Conservation (phyloP, 2,888 invertebrate genomes). For the Ryuthela nishihirai region DNA sequence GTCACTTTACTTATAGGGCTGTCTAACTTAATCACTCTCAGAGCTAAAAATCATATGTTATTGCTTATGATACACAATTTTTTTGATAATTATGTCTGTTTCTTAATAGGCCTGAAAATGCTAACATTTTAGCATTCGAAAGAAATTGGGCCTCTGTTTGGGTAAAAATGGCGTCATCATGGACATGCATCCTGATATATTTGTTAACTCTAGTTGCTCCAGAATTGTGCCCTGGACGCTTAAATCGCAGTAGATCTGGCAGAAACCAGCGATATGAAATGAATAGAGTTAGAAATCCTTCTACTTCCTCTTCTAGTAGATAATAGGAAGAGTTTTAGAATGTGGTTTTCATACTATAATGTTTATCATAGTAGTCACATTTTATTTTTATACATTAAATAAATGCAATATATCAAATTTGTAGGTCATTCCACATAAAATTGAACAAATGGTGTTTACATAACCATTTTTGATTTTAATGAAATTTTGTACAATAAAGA, state of each 20-base stretch:
- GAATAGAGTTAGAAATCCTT: background rate
- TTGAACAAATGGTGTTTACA: no score
- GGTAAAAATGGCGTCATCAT: conserved; percentile 54
- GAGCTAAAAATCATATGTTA: background rate
- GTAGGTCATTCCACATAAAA: no score
- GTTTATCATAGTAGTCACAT: no score
- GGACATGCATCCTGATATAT: conserved; percentile 53
- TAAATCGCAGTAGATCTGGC: conserved; percentile 24
- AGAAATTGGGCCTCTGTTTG: conserved; percentile 54
- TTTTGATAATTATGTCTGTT: background rate
- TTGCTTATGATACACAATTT: background rate
- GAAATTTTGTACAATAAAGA: no score
- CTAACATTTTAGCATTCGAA: conserved; percentile 51
- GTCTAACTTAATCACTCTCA: no score
- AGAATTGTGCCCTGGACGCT: conserved; percentile 45
- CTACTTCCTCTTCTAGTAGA: no score
- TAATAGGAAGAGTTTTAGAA: no score
- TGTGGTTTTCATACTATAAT: no score
- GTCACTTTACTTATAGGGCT: no score
- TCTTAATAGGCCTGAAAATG: conserved; percentile 49
- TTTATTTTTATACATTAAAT: no score
- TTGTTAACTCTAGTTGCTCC: conserved; percentile 50
- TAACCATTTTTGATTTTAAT: no score
- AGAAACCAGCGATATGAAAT: conserved; percentile 18
- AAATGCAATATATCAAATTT: no score